phyloP scores from a whole-genome alignment of 2,888 invertebrate species.

The Patella depressa region DNA sequence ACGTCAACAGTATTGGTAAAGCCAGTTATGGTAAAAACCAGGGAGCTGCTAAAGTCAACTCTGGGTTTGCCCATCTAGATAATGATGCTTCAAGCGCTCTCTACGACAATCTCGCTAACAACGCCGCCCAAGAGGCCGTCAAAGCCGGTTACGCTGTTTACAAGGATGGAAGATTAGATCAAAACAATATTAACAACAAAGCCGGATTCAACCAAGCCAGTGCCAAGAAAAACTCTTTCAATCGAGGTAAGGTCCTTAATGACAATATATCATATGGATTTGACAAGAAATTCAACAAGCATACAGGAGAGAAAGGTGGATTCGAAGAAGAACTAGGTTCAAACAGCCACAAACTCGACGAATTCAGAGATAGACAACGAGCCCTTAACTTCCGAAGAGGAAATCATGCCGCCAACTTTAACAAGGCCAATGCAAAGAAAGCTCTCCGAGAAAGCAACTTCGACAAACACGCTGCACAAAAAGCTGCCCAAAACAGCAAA shows the following conservation, averaged over 20 bases:
- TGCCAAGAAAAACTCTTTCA: conserved; percentile 32
- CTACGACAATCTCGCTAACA: conserved; percentile 14
- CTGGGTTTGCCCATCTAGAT: conserved; percentile 15
- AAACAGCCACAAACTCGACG: conserved; percentile 27
- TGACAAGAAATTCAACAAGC: conserved; percentile 35
- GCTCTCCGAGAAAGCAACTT: conserved; percentile 33
- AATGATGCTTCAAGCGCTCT: conserved; percentile 20
- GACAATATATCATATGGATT: conserved; percentile 34
- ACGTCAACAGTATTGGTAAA: neutral
- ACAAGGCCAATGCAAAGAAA: conserved; percentile 29
- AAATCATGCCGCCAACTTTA: conserved; percentile 29
- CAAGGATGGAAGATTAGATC: conserved; percentile 18
- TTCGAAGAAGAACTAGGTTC: conserved; percentile 35
- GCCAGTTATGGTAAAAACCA: neutral
- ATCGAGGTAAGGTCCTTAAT: conserved; percentile 30
- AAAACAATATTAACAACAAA: conserved; percentile 25
- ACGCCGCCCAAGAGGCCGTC: conserved; percentile 20
- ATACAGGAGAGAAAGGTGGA: conserved; percentile 25
- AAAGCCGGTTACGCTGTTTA: conserved; percentile 7
- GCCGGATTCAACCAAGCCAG: conserved; percentile 32
- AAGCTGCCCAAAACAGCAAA: conserved; percentile 30
- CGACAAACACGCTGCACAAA: conserved; percentile 34
- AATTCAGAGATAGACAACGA: conserved; percentile 31
- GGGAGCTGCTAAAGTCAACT: neutral
- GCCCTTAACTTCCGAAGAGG: conserved; percentile 27